Evolutionary conservation across 2,113 vertebrate species (phyloP), one percentile per base, ranked within the genome.

Genomic region (Microcebus tavaratra): DNA sequence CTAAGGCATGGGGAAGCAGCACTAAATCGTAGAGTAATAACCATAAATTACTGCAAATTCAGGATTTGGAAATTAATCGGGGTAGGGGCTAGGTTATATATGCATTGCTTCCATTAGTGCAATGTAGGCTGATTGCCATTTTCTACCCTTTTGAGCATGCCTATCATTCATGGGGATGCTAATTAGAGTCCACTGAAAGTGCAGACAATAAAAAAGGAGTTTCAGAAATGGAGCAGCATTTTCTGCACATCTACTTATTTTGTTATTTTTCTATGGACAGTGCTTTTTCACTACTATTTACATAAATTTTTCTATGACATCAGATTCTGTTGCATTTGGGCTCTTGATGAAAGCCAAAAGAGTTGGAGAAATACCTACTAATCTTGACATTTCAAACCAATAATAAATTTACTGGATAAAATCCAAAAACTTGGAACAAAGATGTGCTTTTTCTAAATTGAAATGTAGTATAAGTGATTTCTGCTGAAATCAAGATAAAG

Each of bases 131-230:
- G 97, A 96, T 68, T 97, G 87, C 34, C 79, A 84, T 27, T 73
- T 93, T 91, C 90, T 75, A 84, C 13, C 39, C 90, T 91, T 88
- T 50, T 89, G 63, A 94, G 94, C 97, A 67, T 94, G 95, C 31
- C 72, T 48, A 55, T 91, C 85, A 90, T 90, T 96, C 88, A 65
- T 70, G 27, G 39, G 17, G 88, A 95, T 96, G 55, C 92, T 75
- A 98, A 98, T 97, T 96, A 95, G 59, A 97, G 88, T 87, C 48
- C 53, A 85, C 82, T 94, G 96, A 94, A 87, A 95, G 81, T 81
- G 94, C 97, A 65, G 21, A 76, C 39, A 63, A 91, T 86, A 93
- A 76, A 94, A 53, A 84, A 90, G 14, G 75, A 79, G 27, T 96
- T 92, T 92, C 86, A 68, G 84, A 91, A 95, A 96, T 93, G 34